These are phyloP conservation scores for Botia almorhae DNA, from an alignment of 2,797 vertebrate species.

Conservation along the genomic window DNA sequence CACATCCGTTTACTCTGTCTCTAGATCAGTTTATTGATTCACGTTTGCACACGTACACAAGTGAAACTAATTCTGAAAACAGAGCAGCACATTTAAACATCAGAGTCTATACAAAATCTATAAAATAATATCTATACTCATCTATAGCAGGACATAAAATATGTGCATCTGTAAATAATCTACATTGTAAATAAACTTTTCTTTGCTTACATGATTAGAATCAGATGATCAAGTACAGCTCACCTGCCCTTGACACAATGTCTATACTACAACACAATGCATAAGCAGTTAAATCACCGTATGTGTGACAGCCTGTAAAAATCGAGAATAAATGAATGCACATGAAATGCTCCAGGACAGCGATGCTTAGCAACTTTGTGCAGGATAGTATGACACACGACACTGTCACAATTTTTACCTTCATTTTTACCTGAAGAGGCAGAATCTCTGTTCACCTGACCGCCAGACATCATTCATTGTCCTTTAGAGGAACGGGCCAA, in stretches of 20 bases:
- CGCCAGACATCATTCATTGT: too few species aligned
- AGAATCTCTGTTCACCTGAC: too few species aligned
- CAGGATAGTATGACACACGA: too few species aligned
- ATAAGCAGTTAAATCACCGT: neutral
- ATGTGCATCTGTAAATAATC: neutral
- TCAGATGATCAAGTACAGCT: neutral
- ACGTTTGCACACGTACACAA: neutral
- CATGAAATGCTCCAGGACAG: neutral
- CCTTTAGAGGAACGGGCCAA: too few species aligned
- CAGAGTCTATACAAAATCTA: too few species aligned
- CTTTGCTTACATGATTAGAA: neutral
- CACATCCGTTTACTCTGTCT: neutral
- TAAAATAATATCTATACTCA: too few species aligned
- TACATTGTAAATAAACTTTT: neutral
- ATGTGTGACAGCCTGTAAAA: too few species aligned
- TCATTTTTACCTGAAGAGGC: too few species aligned
- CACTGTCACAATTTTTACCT: too few species aligned
- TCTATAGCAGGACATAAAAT: neutral
- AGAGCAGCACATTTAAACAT: too few species aligned
- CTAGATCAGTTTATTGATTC: conserved; percentile 38
- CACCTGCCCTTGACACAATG: neutral
- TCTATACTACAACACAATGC: too few species aligned
- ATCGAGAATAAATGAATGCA: too few species aligned
- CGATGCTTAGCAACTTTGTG: neutral
- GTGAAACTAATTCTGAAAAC: neutral